Conservation (phyloP, 2,113 vertebrate species). For the Lepus americanus region DNA sequence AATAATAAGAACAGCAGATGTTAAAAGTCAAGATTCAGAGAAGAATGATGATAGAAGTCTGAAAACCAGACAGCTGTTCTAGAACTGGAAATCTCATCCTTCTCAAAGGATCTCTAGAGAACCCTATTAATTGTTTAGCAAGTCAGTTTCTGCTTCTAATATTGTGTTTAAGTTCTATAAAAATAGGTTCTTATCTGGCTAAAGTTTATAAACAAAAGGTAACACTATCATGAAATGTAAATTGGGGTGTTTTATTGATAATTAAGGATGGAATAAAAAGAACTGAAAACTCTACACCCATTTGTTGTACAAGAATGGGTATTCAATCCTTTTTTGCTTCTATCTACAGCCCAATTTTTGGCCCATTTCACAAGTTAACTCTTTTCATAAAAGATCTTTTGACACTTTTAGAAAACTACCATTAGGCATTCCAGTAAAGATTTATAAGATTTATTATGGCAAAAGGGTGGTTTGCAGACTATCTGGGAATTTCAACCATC, state of each 20-base stretch:
- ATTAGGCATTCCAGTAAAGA: neutral
- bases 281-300: neutral
- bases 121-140: slow-evolving; percentile 23
- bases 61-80: slow-evolving; percentile 2
- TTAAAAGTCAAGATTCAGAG: neutral
- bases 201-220: neutral
- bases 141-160: slow-evolving; percentile 3
- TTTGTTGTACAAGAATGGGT: neutral
- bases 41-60: neutral
- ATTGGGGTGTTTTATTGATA: neutral
- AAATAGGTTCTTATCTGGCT: neutral
- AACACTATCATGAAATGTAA: neutral
- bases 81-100: slow-evolving; percentile 14
- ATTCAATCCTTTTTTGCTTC: neutral
- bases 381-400: neutral
- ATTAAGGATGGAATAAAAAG: neutral
- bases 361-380: neutral
- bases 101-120: slow-evolving; percentile 50
- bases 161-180: neutral
- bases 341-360: neutral
- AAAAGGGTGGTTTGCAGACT: neutral
- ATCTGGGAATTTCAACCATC: neutral
- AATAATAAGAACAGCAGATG: neutral
- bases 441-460: neutral
- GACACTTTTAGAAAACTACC: neutral